Conservation (phyloP, 2,113 vertebrate species). For the Aldabrachelys gigantea region DNA sequence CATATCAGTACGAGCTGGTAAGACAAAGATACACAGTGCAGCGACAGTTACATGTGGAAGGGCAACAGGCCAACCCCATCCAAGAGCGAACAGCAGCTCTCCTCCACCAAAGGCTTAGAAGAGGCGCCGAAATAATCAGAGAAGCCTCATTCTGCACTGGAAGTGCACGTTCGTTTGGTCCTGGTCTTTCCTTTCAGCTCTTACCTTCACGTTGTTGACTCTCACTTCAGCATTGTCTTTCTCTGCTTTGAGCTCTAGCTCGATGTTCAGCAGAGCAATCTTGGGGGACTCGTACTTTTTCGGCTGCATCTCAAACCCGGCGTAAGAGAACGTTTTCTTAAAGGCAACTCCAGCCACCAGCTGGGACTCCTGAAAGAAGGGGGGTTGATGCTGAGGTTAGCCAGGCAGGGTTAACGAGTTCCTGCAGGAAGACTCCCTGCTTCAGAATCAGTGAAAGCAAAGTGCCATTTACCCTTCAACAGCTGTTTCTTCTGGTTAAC, state of each 20-base stretch:
- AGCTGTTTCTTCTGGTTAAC: slow-evolving; percentile 8
- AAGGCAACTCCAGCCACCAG: slow-evolving; percentile 95
- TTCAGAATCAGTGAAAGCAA: neutral
- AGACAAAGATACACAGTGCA: neutral
- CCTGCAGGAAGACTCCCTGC: neutral
- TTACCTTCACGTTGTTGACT: slow-evolving; percentile 92
- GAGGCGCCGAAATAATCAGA: neutral
- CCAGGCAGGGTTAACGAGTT: neutral
- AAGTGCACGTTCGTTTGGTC: no score
- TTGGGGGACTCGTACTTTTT: slow-evolving; percentile 90
- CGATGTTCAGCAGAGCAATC: slow-evolving; percentile 94
- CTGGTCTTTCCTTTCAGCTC: neutral
- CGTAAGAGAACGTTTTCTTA: slow-evolving; percentile 98
- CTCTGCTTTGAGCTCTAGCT: slow-evolving; percentile 97
- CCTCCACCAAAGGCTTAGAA: neutral
- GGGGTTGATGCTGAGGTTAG: neutral
- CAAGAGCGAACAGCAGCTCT: neutral
- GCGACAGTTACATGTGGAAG: neutral
- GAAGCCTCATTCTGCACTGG: neutral
- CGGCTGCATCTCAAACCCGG: slow-evolving; percentile 98
- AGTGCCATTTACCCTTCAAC: neutral
- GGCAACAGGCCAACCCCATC: neutral
- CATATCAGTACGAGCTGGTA: neutral
- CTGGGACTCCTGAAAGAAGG: slow-evolving; percentile 87
- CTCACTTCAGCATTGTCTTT: slow-evolving; percentile 96